Evolutionary conservation across 64 coral and sea anemone genomes (phyloP).

Genomic region (Exaiptasia diaphana): DNA sequence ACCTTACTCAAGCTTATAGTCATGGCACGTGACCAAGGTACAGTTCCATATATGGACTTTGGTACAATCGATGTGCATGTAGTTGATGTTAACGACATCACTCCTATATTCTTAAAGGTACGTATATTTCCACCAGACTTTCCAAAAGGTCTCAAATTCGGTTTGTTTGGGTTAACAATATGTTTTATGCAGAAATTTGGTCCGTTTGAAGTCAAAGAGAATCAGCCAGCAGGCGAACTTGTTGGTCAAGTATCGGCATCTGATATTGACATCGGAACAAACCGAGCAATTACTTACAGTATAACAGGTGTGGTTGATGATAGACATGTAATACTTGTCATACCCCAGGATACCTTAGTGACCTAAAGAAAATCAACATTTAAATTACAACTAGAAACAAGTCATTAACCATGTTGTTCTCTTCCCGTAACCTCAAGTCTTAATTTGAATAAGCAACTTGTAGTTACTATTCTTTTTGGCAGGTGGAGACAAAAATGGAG

Average conservation of each 20-base stretch:
- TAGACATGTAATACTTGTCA: neutral
- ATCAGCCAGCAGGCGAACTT: constrained; percentile 30
- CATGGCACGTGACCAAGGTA: constrained; percentile 84
- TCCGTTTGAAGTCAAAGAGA: constrained; percentile 69
- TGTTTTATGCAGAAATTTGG: constrained; percentile 75
- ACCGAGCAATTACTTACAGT: constrained; percentile 72
- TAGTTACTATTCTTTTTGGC: too few relatives aligned
- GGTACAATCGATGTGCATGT: constrained; percentile 81
- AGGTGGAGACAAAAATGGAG: too few relatives aligned
- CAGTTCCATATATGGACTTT: constrained; percentile 90
- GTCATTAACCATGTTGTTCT: too few relatives aligned
- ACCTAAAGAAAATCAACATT: neutral
- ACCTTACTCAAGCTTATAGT: constrained; percentile 99
- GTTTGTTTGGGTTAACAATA: too few relatives aligned
- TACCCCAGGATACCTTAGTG: neutral
- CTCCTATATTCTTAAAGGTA: constrained; percentile 55
- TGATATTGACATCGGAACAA: constrained; percentile 71
- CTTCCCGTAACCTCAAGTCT: too few relatives aligned
- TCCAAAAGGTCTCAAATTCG: too few relatives aligned
- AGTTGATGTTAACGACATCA: constrained; percentile 84
- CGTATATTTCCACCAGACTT: neutral
- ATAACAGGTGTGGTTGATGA: constrained; percentile 49
- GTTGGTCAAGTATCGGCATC: constrained; percentile 67
- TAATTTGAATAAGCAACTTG: too few relatives aligned
- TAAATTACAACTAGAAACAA: neutral